Evolutionary conservation across 1,140 invertebrate species (phyloP), one percentile per base, ranked within the genome.

Genomic region (Neocloeon triangulifer): DNA sequence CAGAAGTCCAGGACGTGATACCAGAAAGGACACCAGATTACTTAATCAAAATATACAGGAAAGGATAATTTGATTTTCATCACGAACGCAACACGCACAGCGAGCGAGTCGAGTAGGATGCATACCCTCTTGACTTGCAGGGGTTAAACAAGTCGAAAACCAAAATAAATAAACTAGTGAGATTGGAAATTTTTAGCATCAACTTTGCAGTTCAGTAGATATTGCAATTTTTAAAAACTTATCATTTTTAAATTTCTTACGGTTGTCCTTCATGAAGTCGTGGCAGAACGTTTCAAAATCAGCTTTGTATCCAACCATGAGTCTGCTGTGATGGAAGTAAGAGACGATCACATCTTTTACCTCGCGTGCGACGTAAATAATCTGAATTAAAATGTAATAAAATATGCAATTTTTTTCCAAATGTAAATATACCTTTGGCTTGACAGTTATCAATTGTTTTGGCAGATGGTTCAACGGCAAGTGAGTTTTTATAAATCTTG

Each of bases 341-440:
- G 77, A 82, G 3, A 85, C 61, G 18, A 66, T 67, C 1, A 67
- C 66, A 46, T 86, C 80, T 50, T 80, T 84, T 1, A 77, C 71
- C 50, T 85, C 79, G 40, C 80, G 61, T 1, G 64, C 60, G 1
- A 82, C 62, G 41, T 84, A 84, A 31, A 85, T 67, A 1, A 84
- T 67, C 64, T 29, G 2, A 14, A 29, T 16, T 2, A 25, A 8
- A 3, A 77, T n/a, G n/a, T n/a, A n/a, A n/a, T 52, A 16, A 54
- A 53, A 40, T 39, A 36, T 29, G 8, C 8, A 8, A 8, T 8
- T 8, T 8, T 8, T 8, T 23, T 8, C 12, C 22, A 8, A 23
- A 23, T 23, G 22, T 8, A 23, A 23, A 23, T 12, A 23, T 35
- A 38, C 37, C 33, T 38, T 38, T n/a, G 37, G 37, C 14, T 38